Evolutionary conservation across 2,888 invertebrate genomes (phyloP).

Genomic region (Sinelater perroti): DNA sequence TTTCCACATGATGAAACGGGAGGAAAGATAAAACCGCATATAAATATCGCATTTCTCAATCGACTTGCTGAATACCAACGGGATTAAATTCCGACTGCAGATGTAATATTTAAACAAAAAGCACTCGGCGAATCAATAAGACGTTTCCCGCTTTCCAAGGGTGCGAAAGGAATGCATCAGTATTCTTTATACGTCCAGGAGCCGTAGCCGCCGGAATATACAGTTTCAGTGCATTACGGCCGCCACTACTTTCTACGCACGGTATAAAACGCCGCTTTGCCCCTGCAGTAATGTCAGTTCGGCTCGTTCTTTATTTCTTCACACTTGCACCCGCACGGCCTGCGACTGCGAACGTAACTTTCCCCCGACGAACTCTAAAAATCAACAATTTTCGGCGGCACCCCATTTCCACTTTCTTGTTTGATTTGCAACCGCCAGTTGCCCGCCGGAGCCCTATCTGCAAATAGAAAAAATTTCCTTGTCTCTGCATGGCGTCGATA

Average conservation of each 20-base stretch:
- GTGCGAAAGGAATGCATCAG: conserved; percentile 44
- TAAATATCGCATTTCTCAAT: conserved; percentile 44
- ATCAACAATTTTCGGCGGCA: neutral
- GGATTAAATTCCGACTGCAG: conserved; percentile 55
- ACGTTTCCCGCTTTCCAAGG: conserved; percentile 44
- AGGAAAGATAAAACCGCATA: conserved; percentile 34
- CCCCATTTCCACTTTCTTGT: neutral
- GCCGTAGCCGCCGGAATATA: conserved; percentile 41
- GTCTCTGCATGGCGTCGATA: conserved; percentile 30
- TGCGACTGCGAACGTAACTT: no score
- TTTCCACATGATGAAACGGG: conserved; percentile 31
- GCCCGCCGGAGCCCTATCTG: neutral
- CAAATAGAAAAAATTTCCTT: conserved; percentile 7
- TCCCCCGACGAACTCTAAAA: neutral
- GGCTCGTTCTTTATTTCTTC: conserved; percentile 15
- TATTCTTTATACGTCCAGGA: conserved; percentile 44
- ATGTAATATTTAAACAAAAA: conserved; percentile 57
- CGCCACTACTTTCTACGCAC: conserved; percentile 34
- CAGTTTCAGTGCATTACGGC: conserved; percentile 44
- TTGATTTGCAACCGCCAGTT: conserved; percentile 2
- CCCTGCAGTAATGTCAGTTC: conserved; percentile 14
- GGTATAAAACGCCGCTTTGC: conserved; percentile 20
- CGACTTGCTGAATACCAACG: conserved; percentile 49
- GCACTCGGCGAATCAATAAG: conserved; percentile 54
- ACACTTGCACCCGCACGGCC: neutral